Base-by-base conservation (phyloP, 1,140 invertebrate genomes). In the Musca domestica region DNA sequence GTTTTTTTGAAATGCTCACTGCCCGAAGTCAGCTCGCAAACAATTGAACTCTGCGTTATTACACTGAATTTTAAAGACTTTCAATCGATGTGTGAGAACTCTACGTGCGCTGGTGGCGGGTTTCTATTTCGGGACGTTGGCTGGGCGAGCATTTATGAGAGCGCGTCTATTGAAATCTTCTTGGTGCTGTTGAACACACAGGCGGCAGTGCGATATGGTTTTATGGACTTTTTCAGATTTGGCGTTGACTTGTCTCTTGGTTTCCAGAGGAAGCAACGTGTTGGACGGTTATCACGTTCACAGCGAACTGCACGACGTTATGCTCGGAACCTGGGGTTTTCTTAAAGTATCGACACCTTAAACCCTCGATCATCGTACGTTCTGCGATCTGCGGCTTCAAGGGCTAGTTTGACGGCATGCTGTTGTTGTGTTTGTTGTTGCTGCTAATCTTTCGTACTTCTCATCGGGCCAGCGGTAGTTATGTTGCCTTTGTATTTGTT, bases 31-130 rank as follows among this genome's bases (percentile, higher is more conserved):
- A 66, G 69, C 68, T 68, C 23, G 67, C 69, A 68, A 67, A 70
- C 69, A 70, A 67, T 70, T 70, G 61, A 30, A 48, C 63, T 68
- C 25, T 47, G 67, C 67, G 64, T 68, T 63, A 68, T 68, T 68
- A 68, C 69, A 70, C 69, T 63, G 69, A 70, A 70, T 68, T 70
- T 70, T 70, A 70, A 68, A 70, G 52, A 64, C 67, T 47, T 34
- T 25, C 34, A 41, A 41, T 67, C 17, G 41, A 48, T 41, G 41
- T 49, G 22, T 65, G 34, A 41, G 34, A 41, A 41, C 34, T 41
- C 34, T 65, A 27, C 64, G 64, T 23, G 20, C 10, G 27, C 25
- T 64, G 20, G 10, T n/a, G 20, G 10, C 17, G 65, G 22, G 34
- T 19, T 27, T 56, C 15, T 22, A 56, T 56, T 56, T 56, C 9